A percentile compares a stretch with the other conserved stretches of the same genome.
Conservation (phyloP, 1,140 invertebrate genomes). For the Trichonephila clavata region DNA sequence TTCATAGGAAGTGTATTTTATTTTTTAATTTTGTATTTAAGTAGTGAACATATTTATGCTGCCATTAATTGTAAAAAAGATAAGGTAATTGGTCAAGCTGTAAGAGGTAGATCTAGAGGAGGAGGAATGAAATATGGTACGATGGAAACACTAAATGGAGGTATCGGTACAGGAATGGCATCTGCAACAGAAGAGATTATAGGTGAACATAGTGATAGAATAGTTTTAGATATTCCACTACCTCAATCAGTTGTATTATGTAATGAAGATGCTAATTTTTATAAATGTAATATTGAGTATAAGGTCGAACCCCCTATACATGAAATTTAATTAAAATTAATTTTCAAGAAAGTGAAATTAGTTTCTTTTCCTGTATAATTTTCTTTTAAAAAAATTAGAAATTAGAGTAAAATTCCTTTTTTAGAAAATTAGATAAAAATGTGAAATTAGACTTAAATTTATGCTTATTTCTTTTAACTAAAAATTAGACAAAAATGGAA, state of each 20-base stretch:
- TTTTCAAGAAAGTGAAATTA: background rate
- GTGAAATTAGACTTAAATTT: no score
- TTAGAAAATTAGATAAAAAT: no score
- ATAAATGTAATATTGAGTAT: constrained; percentile 39
- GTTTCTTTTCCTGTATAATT: no score
- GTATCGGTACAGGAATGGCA: constrained; percentile 8
- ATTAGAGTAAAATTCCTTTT: no score
- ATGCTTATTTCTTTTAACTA: background rate
- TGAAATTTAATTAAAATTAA: background rate
- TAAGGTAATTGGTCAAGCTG: constrained; percentile 32
- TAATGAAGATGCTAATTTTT: constrained; percentile 62
- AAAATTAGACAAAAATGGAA: constrained; percentile 1
- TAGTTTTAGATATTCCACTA: constrained; percentile 1
- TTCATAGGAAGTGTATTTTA: constrained; percentile 47
- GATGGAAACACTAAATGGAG: constrained; percentile 56
- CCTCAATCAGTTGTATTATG: constrained; percentile 47
- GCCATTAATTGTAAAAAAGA: constrained; percentile 40
- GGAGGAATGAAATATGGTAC: constrained; percentile 55
- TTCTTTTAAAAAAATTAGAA: background rate
- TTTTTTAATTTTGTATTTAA: constrained; percentile 47
- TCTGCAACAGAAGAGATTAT: constrained; percentile 39
- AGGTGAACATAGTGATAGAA: constrained; percentile 38
- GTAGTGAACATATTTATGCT: constrained; percentile 50
- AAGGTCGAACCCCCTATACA: background rate
- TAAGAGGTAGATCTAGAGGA: constrained; percentile 37